Percentiles rank a stretch among this genome's conserved stretches.
Evolutionary conservation across 1,140 invertebrate species (phyloP).

Genomic region (Ditylenchus dipsaci): DNA sequence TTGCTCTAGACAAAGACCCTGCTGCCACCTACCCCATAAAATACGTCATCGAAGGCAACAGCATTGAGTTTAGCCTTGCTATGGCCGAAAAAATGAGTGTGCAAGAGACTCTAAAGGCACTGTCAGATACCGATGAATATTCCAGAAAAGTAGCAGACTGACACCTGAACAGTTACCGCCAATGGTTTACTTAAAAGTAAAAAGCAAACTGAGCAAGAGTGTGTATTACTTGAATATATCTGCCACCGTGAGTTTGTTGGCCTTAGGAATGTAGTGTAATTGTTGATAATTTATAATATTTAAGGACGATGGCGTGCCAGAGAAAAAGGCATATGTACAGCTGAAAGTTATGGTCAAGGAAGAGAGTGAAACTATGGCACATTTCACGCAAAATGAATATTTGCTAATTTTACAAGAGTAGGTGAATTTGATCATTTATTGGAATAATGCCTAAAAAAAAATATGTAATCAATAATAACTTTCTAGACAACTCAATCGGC

Average conservation of each 20-base stretch:
- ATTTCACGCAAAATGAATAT: conserved; percentile 40
- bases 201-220: conserved; percentile 4
- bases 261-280: not conserved
- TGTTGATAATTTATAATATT: not conserved
- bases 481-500: conserved; percentile 13
- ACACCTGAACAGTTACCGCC: conserved; percentile 2
- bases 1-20: conserved; percentile 48
- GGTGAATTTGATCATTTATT: conserved; percentile 2
- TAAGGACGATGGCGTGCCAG: conserved; percentile 27
- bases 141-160: not conserved
- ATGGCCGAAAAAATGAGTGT: not conserved
- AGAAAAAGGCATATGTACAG: conserved; percentile 18
- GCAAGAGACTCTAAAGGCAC: not conserved
- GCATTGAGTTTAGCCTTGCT: not conserved
- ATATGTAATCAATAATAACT: not conserved
- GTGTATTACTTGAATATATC: conserved; percentile 45
- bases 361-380: conserved; percentile 20
- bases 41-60: conserved; percentile 31
- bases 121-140: not conserved
- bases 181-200: not conserved
- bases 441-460: too few species aligned
- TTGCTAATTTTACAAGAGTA: conserved; percentile 43
- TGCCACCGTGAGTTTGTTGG: conserved; percentile 29
- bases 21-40: conserved; percentile 30
- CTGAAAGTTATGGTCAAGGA: conserved; percentile 38